Conservation (phyloP, 2,113 vertebrate genomes). For the Dromaius novaehollandiae region DNA sequence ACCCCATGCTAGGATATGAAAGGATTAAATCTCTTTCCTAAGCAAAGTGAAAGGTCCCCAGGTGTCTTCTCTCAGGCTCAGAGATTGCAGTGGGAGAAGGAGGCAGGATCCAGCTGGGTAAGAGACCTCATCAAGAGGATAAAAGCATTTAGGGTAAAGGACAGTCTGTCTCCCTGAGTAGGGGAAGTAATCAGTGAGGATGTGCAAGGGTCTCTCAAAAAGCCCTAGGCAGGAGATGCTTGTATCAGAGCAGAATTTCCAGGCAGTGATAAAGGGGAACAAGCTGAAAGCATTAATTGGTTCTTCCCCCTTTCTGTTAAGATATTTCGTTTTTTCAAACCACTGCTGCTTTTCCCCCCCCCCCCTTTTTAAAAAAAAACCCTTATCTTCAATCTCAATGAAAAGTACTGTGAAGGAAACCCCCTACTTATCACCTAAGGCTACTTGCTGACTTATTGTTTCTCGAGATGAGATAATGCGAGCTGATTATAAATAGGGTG, state of each 20-base stretch:
- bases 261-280: background rate
- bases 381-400: background rate
- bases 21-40: constrained; percentile 39
- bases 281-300: constrained; percentile 1
- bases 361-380: background rate
- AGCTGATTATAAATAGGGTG: constrained; percentile 24
- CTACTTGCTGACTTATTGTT: constrained; percentile 38
- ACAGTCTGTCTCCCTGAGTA: constrained; percentile 33
- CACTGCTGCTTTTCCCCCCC: background rate
- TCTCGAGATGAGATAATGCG: background rate
- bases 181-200: constrained; percentile 54
- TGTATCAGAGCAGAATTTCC: constrained; percentile 3
- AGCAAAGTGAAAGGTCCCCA: constrained; percentile 57
- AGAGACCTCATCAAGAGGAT: constrained; percentile 67
- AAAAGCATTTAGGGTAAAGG: constrained; percentile 66
- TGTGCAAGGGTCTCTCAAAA: constrained; percentile 41
- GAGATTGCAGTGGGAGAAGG: constrained; percentile 58
- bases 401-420: constrained; percentile 24
- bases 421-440: constrained; percentile 39
- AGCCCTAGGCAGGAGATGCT: constrained; percentile 12
- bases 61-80: constrained; percentile 49
- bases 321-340: constrained; percentile 4
- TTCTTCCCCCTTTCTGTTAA: background rate
- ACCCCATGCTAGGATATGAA: constrained; percentile 4
- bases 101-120: constrained; percentile 63